phyloP scores from a whole-genome alignment of 2,113 vertebrate species.

The Xiphophorus maculatus region DNA sequence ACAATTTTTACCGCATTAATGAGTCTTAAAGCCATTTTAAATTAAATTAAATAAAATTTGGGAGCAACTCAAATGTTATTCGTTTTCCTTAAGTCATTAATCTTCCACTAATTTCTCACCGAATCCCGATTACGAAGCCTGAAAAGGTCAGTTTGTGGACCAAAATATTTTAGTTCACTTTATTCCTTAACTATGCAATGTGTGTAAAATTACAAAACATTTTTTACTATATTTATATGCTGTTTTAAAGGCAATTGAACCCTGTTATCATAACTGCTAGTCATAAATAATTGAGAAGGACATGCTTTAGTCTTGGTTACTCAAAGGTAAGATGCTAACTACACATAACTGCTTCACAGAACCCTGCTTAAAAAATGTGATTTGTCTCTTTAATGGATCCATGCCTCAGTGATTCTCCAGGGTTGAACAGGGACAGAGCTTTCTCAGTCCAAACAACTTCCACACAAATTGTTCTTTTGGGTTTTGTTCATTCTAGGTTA shows the following conservation, averaged over 20 bases:
- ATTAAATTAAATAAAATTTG: neutral
- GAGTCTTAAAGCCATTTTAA: neutral
- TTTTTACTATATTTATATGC: neutral
- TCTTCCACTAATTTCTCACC: too few species aligned
- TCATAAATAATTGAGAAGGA: neutral
- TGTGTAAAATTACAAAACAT: neutral
- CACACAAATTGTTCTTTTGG: conserved; percentile 22
- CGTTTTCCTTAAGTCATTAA: neutral
- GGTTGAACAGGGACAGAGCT: conserved; percentile 15
- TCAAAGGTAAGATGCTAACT: neutral
- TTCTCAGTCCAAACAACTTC: conserved; percentile 26
- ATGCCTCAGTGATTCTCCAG: conserved; percentile 12
- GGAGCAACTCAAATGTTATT: neutral
- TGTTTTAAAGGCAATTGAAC: neutral
- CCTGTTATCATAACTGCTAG: neutral
- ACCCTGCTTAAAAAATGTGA: neutral
- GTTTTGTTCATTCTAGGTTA: conserved; percentile 21
- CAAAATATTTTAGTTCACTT: neutral
- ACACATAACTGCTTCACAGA: neutral
- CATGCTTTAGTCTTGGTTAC: neutral
- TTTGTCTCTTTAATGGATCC: neutral
- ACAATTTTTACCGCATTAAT: neutral
- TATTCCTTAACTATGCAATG: neutral
- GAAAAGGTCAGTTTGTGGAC: neutral
- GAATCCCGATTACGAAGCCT: neutral